Evolutionary conservation across 2,113 vertebrate genomes (phyloP), one percentile per base, ranked within the genome.

Genomic region (Nannobrachium achirus): DNA sequence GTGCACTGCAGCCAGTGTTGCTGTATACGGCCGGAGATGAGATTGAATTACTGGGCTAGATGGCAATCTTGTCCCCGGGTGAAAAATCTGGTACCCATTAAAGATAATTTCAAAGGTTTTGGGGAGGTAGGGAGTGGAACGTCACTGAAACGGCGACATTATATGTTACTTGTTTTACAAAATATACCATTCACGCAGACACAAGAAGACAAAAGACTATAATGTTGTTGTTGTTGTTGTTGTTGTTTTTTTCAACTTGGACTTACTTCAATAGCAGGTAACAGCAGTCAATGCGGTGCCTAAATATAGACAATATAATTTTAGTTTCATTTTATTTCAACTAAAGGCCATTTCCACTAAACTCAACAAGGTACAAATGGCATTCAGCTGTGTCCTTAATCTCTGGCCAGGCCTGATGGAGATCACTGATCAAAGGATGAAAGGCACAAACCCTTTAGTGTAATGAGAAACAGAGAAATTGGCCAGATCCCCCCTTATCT

Each of bases 1-100:
- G 38, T 50, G 76, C 51, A 33, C 25, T 33, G 25, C 25, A 33
- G 25, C 25, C 25, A 33, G 25, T 33, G 14, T 76, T 4, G 63
- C 63, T 63, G 75, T 33, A 59, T 67, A 62, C 78, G 68, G 60
- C 81, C 72, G 83, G 83, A 86, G 83, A 84, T 81, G 66, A 87
- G 87, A 88, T 88, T 84, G 79, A 73, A 85, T 88, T 86, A 85
- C 81, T 51, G 57, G 65, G 73, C 63, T 55, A 81, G 82, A 78
- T 85, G 82, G 80, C 70, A 57, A 80, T 69, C 73, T 33, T 53
- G 77, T 83, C 81, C 80, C 69, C 50, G 67, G 83, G 81, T 82
- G 64, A 78, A 89, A 79, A 91, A 86, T 82, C 84, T 93, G 91
- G 78, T 76, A 62, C 75, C 71, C 80, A 92, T 93, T 90, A 89